Evolutionary conservation across 2,113 vertebrate genomes (phyloP).

Genomic region (Pao palembangensis): DNA sequence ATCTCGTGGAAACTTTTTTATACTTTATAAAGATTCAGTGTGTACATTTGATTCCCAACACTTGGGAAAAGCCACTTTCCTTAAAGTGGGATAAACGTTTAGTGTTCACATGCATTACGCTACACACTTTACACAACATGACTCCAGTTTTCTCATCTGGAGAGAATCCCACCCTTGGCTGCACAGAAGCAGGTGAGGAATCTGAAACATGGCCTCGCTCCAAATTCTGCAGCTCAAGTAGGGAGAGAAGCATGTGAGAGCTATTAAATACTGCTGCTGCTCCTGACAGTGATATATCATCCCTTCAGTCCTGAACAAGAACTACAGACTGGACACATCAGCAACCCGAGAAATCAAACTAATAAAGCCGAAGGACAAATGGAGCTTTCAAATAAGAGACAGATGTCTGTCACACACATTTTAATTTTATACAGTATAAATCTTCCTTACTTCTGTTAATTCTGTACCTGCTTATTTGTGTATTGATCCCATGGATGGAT

Average conservation of each 20-base stretch:
- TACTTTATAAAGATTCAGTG: too few species aligned
- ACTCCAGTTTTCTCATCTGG: constrained; percentile 7
- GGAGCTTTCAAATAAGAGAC: not conserved
- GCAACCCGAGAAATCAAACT: not conserved
- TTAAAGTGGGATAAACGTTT: not conserved
- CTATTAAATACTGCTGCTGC: constrained; percentile 2
- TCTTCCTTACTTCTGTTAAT: too few species aligned
- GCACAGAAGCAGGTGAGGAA: constrained; percentile 37
- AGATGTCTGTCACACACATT: not conserved
- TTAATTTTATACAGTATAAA: too few species aligned
- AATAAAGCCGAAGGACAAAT: constrained; percentile 1
- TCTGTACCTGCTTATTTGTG: too few species aligned
- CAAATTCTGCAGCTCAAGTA: constrained; percentile 28
- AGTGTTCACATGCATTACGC: not conserved
- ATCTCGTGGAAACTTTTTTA: too few species aligned
- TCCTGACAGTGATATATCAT: not conserved
- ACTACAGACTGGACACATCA: constrained; percentile 11
- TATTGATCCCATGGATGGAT: too few species aligned
- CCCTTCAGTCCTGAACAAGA: constrained; percentile 2
- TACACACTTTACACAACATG: not conserved
- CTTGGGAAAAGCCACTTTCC: not conserved
- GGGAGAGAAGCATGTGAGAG: constrained; percentile 15
- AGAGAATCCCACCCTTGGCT: not conserved
- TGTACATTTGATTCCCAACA: too few species aligned
- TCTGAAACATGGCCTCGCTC: constrained; percentile 14